phyloP scores from a whole-genome alignment of 2,797 vertebrate species.

The Betta splendens region DNA sequence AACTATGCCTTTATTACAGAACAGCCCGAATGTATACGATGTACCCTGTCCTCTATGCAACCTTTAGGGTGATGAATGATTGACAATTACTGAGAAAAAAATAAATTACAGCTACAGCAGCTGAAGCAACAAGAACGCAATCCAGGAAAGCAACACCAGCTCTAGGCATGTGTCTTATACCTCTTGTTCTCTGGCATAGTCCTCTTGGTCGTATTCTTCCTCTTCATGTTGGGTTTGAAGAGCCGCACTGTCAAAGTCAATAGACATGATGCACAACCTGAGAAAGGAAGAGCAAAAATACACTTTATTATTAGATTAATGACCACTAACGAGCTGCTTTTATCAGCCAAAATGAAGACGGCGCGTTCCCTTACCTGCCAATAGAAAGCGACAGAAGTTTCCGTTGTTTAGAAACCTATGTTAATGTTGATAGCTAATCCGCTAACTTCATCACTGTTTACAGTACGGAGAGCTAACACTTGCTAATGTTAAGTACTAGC shows the following conservation, averaged over 20 bases:
- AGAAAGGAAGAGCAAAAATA: neutral
- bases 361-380: conserved; percentile 41
- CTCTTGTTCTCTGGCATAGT: conserved; percentile 95
- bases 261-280: conserved; percentile 83
- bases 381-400: neutral
- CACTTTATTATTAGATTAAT: no score
- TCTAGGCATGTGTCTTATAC: conserved; percentile 61
- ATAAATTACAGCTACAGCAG: neutral
- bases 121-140: neutral
- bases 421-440: neutral
- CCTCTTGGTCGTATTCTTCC: conserved; percentile 92
- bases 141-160: neutral
- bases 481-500: conserved; percentile 5
- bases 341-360: neutral
- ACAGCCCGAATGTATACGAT: no score
- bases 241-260: conserved; percentile 92
- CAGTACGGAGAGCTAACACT: conserved; percentile 3
- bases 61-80: neutral
- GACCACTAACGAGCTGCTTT: neutral
- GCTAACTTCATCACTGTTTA: conserved; percentile 36
- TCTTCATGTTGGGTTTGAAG: conserved; percentile 92
- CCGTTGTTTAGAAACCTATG: neutral
- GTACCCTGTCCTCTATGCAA: neutral
- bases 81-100: neutral
- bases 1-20: neutral